A percentile compares a stretch with the other conserved stretches of the same genome.
phyloP scores from a whole-genome alignment of 2,113 vertebrate species.

The Oreochromis spilurus region DNA sequence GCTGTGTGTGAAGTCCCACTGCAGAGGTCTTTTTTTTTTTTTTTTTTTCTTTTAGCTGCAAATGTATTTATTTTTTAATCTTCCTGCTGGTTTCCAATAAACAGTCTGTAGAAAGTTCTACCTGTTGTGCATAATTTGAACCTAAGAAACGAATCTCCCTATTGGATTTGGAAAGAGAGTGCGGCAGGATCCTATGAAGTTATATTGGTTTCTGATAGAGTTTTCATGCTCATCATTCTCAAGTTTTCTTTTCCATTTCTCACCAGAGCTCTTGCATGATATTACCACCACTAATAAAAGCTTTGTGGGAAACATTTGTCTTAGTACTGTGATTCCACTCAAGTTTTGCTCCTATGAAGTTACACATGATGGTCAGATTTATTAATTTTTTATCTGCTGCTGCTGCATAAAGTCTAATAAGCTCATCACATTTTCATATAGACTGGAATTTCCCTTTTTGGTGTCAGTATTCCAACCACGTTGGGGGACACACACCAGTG shows the following conservation, averaged over 20 bases:
- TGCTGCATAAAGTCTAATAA: not conserved
- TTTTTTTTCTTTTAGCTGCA: not conserved
- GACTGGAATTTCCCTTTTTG: not conserved
- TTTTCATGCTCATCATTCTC: constrained; percentile 33
- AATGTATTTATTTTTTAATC: constrained; percentile 46
- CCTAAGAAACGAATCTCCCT: not conserved
- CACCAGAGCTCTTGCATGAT: constrained; percentile 54
- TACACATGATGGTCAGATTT: not conserved
- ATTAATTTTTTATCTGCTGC: not conserved
- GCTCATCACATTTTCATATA: not conserved
- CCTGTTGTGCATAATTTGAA: constrained; percentile 41
- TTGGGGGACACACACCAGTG: not conserved
- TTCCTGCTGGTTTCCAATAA: constrained; percentile 33
- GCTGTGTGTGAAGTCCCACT: not conserved
- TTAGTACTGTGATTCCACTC: not conserved
- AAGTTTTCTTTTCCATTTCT: not conserved
- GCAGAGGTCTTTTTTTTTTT: not conserved
- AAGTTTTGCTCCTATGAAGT: not conserved
- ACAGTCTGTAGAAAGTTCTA: constrained; percentile 36
- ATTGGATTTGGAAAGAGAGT: not conserved
- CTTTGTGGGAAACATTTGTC: constrained; percentile 47
- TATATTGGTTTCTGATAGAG: not conserved
- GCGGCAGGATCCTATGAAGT: not conserved
- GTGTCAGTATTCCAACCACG: not conserved
- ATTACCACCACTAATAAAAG: constrained; percentile 69